phyloP scores from a whole-genome alignment of 1,140 invertebrate species.

The Pogonomyrmex barbatus region DNA sequence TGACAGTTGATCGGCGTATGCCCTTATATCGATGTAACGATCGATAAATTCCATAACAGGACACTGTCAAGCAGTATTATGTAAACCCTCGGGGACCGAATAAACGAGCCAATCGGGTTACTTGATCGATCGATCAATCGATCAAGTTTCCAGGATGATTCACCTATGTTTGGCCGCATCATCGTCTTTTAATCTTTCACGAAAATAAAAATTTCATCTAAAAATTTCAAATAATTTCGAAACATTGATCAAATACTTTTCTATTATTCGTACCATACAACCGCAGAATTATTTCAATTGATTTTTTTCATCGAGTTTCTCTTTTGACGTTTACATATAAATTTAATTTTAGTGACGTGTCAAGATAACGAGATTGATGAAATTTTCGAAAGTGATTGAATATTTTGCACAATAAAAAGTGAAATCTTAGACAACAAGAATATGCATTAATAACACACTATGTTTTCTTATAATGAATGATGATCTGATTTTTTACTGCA shows the following conservation, averaged over 20 bases:
- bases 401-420: constrained; percentile 23
- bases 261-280: background rate
- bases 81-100: constrained; percentile 75
- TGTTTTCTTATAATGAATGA: background rate
- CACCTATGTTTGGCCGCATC: constrained; percentile 8
- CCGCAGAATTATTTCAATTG: background rate
- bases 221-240: constrained; percentile 12
- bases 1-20: constrained; percentile 75
- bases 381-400: constrained; percentile 10
- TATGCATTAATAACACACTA: constrained; percentile 2
- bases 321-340: background rate
- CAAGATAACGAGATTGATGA: background rate
- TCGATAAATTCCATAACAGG: constrained; percentile 82
- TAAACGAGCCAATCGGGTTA: constrained; percentile 66
- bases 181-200: background rate
- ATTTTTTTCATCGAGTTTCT: constrained; percentile 9
- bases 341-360: background rate
- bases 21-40: constrained; percentile 80
- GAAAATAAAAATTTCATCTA: too few relatives aligned
- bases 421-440: background rate
- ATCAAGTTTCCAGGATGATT: constrained; percentile 59
- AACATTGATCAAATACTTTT: background rate
- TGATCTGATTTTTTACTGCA: background rate
- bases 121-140: constrained; percentile 58
- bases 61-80: constrained; percentile 73